Base-by-base conservation (phyloP, 1,140 invertebrate genomes). In the Monochamus saltuarius region DNA sequence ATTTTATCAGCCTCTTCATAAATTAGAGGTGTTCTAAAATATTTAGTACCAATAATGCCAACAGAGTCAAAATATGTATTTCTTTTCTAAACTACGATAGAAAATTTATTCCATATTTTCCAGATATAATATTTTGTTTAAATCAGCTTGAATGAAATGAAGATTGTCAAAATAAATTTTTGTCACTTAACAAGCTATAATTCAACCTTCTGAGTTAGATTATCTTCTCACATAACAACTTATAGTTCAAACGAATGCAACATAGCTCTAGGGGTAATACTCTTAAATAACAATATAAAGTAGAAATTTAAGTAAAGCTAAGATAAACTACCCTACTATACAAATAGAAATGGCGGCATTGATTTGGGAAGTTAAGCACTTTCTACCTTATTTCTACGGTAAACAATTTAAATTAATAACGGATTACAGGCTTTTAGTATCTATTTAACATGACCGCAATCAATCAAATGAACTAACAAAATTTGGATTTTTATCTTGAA, bases 301-400 rank as follows among this genome's bases (percentile, higher is more conserved):
- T 34, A 34, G 2, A 37, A 58, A 39, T 19, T n/a, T 50, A 29
- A 58, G 29, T 50, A 58, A 7, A 40, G 35, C 8, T 29, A 6
- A 29, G 6, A 6, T 29, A 29, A 29, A 29, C 6, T 29, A 29
- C 22, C 22, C 22, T 6, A 58, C 56, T 1, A 58, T 49, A 47
- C 36, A 56, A 37, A 56, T 36, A 22, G 46, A 58, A 37, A 16
- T 49, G 8, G 19, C 50, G 34, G 45, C 45, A 6, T 40, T 58
- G 8, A 45, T 58, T 4, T 58, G 13, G 34, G 22, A 2, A 3
- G 22, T 29, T 29, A 29, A 29, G 22, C 22, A 29, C 6, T 29
- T 29, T 29, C 2, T 2, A 6, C 19, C 13, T 35, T 53, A 29
- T 29, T 6, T 29, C 2, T 29, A 29, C 6, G 22, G 22, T 29